phyloP scores from a whole-genome alignment of 53 echinoderm and acorn worm species.

The Temnopleurus reevesii region DNA sequence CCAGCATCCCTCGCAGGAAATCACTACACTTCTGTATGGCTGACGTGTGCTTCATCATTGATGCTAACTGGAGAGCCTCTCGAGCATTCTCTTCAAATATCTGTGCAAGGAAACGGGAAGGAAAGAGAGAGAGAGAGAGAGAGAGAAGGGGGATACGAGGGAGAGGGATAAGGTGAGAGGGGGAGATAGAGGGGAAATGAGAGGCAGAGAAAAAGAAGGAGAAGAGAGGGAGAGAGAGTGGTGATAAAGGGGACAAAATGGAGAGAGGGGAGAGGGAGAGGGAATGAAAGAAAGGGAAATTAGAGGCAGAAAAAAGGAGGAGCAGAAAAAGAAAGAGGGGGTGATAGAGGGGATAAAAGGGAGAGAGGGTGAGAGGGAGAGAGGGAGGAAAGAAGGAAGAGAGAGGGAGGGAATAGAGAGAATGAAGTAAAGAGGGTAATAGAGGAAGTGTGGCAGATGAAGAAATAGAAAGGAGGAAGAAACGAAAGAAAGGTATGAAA shows the following conservation, averaged over 20 bases:
- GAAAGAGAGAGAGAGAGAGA: background rate
- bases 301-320: background rate
- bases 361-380: background rate
- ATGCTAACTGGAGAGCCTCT: constrained; percentile 84
- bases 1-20: constrained; percentile 83
- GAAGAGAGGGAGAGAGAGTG: background rate
- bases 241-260: background rate
- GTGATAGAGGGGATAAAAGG: background rate
- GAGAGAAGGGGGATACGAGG: background rate
- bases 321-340: background rate
- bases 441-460: too few species aligned
- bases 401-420: background rate
- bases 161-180: too few species aligned
- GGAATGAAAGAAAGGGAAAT: background rate
- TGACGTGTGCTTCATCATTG: constrained; percentile 85
- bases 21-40: constrained; percentile 96
- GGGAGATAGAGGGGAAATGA: background rate
- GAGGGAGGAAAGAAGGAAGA: background rate
- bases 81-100: constrained; percentile 91
- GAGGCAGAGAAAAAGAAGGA: background rate
- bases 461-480: background rate
- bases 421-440: background rate
- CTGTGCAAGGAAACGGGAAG: background rate
- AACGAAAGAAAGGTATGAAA: background rate
- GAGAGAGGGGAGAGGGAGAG: background rate